Percentiles rank a stretch among this genome's conserved stretches.
phyloP scores from a whole-genome alignment of 1,140 invertebrate species.

The Arion vulgaris region DNA sequence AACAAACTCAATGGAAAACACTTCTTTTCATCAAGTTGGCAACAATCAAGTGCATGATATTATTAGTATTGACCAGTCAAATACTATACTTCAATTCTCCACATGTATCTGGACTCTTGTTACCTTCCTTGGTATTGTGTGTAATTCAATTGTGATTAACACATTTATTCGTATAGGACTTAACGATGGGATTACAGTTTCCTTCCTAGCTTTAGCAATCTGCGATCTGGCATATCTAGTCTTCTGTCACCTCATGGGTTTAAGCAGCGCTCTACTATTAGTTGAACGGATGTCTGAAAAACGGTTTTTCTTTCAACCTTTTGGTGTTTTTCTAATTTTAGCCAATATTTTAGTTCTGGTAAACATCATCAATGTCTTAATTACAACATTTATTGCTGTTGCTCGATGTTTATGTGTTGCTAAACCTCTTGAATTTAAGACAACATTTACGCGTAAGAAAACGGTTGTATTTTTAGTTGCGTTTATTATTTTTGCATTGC shows the following conservation, averaged over 20 bases:
- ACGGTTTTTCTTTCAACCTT: not conserved
- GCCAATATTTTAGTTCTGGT: not conserved
- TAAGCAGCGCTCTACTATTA: not conserved
- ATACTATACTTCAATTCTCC: not conserved
- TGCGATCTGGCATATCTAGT: not conserved
- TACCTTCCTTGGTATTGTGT: not conserved
- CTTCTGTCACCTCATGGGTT: no score
- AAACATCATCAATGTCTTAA: not conserved
- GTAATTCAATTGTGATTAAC: not conserved
- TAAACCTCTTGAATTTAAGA: conserved; percentile 15
- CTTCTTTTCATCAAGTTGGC: no score
- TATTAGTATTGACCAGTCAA: not conserved
- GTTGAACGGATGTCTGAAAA: not conserved
- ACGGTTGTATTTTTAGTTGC: not conserved
- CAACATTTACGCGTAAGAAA: not conserved
- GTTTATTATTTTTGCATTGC: not conserved
- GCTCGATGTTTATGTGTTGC: conserved; percentile 21
- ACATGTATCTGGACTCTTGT: not conserved
- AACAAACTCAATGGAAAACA: no score
- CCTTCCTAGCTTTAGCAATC: not conserved
- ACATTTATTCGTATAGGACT: conserved; percentile 20
- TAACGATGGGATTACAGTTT: conserved; percentile 14
- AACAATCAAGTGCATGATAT: not conserved
- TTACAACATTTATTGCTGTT: conserved; percentile 11
- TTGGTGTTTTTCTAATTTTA: not conserved